These are phyloP conservation scores for Siniperca knerii DNA, from an alignment of 2,113 vertebrate species.

Conservation along the genomic window DNA sequence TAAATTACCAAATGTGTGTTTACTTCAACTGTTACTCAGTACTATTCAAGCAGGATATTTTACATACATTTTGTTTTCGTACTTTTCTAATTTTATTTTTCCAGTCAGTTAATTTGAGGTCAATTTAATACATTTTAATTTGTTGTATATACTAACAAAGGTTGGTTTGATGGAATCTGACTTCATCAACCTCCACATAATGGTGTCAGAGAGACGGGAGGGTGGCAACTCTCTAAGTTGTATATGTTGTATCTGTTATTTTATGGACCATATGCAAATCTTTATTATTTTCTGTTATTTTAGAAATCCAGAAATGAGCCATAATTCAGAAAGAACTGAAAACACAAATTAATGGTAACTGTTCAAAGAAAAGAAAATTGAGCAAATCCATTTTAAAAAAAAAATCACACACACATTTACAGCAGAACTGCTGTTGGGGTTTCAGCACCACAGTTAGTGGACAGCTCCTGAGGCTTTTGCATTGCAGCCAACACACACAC, in stretches of 20 bases:
- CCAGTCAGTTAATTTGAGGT: too few relatives aligned
- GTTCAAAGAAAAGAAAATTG: not conserved
- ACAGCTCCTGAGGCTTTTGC: conserved; percentile 6
- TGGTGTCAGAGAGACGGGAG: not conserved
- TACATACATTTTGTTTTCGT: too few relatives aligned
- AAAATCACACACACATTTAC: not conserved
- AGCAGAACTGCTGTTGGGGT: not conserved
- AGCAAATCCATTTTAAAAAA: not conserved
- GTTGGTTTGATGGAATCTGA: too few relatives aligned
- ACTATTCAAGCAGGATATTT: too few relatives aligned
- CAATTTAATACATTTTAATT: too few relatives aligned
- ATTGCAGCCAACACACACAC: not conserved
- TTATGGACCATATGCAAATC: not conserved
- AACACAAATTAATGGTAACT: too few relatives aligned
- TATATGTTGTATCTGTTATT: too few relatives aligned
- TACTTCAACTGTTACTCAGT: too few relatives aligned
- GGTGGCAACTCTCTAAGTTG: not conserved
- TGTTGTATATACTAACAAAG: too few relatives aligned
- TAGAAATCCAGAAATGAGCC: not conserved
- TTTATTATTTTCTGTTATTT: not conserved
- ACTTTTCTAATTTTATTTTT: too few relatives aligned
- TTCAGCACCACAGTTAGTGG: conserved; percentile 39
- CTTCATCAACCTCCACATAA: not conserved
- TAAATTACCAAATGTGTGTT: too few relatives aligned
- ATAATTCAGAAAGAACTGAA: not conserved